Percentiles rank a stretch among this genome's conserved stretches.
Evolutionary conservation across 2,113 vertebrate species (phyloP).

Genomic region (Sebastes schlegelii): DNA sequence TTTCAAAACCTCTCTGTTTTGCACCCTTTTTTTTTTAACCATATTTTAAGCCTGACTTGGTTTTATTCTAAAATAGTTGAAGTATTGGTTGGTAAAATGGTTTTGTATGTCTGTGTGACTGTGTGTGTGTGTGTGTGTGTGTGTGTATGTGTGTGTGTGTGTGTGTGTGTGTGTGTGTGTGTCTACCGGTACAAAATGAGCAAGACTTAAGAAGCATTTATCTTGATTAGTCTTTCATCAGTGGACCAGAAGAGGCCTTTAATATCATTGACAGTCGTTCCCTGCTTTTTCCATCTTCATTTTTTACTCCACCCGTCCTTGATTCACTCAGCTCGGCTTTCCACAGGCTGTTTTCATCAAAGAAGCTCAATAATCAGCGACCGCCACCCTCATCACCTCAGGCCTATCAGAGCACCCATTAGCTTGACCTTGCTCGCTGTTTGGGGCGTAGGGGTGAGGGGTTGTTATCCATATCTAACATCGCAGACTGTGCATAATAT

Average conservation of each 20-base stretch:
- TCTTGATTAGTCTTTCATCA: slow-evolving; percentile 79
- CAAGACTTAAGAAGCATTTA: slow-evolving; percentile 68
- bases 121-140: too few species aligned
- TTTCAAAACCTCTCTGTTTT: slow-evolving; percentile 32
- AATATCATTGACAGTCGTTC: slow-evolving; percentile 67
- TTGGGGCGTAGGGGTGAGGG: background rate
- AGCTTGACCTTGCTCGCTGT: slow-evolving; percentile 57
- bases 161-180: slow-evolving; percentile 1
- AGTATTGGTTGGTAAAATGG: slow-evolving; percentile 31
- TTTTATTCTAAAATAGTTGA: slow-evolving; percentile 34
- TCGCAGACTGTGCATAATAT: background rate
- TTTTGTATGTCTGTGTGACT: slow-evolving; percentile 12
- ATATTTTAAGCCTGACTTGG: slow-evolving; percentile 33
- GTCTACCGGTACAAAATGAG: slow-evolving; percentile 53
- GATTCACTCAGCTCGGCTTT: slow-evolving; percentile 41
- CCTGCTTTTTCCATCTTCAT: slow-evolving; percentile 66
- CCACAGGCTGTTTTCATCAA: slow-evolving; percentile 61
- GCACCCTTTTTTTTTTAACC: background rate
- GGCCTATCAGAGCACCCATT: slow-evolving; percentile 53
- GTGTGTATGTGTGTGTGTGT: too few species aligned
- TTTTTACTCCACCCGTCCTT: slow-evolving; percentile 49
- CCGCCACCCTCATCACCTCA: slow-evolving; percentile 22
- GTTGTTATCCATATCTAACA: slow-evolving; percentile 21
- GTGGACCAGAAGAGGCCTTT: slow-evolving; percentile 72
- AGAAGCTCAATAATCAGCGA: slow-evolving; percentile 61